phyloP scores from a whole-genome alignment of 2,797 vertebrate species.

The Pseudochirops cupreus region DNA sequence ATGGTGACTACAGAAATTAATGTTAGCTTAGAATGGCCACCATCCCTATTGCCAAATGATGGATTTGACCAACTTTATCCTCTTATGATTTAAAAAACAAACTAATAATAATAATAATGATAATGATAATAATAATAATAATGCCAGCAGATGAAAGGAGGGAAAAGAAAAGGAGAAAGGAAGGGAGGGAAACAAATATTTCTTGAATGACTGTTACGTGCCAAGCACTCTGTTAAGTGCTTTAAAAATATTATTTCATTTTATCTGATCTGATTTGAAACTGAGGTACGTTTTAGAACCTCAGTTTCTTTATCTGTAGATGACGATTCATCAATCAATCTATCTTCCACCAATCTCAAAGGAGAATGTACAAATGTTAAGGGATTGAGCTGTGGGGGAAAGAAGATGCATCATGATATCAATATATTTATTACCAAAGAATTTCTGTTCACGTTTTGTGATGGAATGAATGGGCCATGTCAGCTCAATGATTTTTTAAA shows the following conservation, averaged over 20 bases:
- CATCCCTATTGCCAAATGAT: background rate
- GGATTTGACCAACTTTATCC: background rate
- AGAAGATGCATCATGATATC: background rate
- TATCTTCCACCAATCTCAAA: background rate
- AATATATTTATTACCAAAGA: slow-evolving; percentile 16
- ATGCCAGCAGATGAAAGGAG: background rate
- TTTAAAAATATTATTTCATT: background rate
- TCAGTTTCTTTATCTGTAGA: background rate
- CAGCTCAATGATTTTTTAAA: background rate
- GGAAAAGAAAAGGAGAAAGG: background rate
- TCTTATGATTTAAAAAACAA: background rate
- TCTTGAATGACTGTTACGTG: background rate
- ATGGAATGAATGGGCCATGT: background rate
- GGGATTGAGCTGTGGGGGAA: background rate
- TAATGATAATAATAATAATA: too few relatives aligned
- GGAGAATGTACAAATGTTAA: background rate
- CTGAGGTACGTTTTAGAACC: background rate
- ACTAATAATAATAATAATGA: too few relatives aligned
- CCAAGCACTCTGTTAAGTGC: background rate
- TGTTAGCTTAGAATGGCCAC: background rate
- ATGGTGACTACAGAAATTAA: background rate
- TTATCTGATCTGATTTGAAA: background rate
- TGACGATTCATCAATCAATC: background rate
- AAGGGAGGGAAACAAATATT: background rate
- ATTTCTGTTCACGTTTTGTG: background rate